Evolutionary conservation across 2,797 vertebrate species (phyloP).

Genomic region (Bradypodion pumilum): DNA sequence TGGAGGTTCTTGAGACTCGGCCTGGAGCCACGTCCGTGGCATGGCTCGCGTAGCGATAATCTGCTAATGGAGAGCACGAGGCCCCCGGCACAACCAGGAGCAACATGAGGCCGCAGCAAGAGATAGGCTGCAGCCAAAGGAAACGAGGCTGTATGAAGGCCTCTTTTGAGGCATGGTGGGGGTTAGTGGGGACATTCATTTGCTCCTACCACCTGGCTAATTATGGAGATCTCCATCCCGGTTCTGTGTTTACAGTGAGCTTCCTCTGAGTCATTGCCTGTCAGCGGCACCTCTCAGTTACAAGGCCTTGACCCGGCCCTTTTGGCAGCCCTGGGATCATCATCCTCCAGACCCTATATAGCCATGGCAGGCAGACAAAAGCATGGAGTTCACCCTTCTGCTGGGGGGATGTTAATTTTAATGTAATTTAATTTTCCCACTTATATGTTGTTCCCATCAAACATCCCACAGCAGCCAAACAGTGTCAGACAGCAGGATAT

Average conservation of each 20-base stretch:
- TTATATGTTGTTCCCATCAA: neutral
- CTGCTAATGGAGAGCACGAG: neutral
- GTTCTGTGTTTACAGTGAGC: constrained; percentile 32
- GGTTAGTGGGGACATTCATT: neutral
- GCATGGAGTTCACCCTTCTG: neutral
- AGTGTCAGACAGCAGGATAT: neutral
- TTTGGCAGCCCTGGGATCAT: neutral
- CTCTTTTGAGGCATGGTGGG: neutral
- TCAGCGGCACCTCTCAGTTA: neutral
- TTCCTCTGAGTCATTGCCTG: constrained; percentile 40
- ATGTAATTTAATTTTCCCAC: too few species aligned
- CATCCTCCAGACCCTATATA: constrained; percentile 27
- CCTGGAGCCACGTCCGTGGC: neutral
- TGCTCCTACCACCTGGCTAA: constrained; percentile 21
- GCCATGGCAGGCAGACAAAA: constrained; percentile 15
- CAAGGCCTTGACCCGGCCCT: neutral
- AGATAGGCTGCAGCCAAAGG: neutral
- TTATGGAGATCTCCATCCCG: constrained; percentile 24
- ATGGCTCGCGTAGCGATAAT: neutral
- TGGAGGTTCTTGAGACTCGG: neutral
- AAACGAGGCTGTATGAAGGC: neutral
- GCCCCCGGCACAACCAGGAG: neutral
- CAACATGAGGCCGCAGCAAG: neutral
- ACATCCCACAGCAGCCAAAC: neutral
- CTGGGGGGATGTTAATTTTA: neutral